A percentile compares a stretch with the other conserved stretches of the same genome.
Evolutionary conservation across 2,113 vertebrate species (phyloP).

Genomic region (Vimba vimba): DNA sequence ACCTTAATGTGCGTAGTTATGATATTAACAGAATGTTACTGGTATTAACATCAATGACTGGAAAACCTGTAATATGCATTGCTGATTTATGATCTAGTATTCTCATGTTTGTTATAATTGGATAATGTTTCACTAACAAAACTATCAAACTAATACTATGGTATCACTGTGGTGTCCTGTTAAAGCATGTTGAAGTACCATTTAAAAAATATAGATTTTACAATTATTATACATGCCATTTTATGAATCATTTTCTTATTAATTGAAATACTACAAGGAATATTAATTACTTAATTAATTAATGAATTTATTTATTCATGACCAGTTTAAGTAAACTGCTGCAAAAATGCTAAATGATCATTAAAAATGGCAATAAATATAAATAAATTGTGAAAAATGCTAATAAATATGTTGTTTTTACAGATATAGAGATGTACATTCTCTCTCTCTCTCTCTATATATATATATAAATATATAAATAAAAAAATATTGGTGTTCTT

Average conservation of each 20-base stretch:
- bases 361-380: neutral
- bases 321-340: neutral
- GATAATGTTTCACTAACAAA: constrained; percentile 15
- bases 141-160: neutral
- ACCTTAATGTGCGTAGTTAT: constrained; percentile 4
- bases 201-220: neutral
- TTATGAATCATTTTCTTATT: neutral
- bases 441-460: no score
- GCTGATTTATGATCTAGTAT: neutral
- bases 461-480: no score
- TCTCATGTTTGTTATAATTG: neutral
- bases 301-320: neutral
- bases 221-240: neutral
- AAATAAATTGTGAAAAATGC: no score
- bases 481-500: no score
- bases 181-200: neutral
- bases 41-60: neutral
- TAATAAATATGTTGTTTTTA: no score
- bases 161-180: neutral
- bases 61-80: neutral
- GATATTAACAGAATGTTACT: neutral
- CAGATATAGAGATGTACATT: no score
- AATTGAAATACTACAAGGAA: neutral
- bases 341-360: neutral
- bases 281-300: neutral